Conservation (phyloP, 2,113 vertebrate species). For the Numenius arquata region DNA sequence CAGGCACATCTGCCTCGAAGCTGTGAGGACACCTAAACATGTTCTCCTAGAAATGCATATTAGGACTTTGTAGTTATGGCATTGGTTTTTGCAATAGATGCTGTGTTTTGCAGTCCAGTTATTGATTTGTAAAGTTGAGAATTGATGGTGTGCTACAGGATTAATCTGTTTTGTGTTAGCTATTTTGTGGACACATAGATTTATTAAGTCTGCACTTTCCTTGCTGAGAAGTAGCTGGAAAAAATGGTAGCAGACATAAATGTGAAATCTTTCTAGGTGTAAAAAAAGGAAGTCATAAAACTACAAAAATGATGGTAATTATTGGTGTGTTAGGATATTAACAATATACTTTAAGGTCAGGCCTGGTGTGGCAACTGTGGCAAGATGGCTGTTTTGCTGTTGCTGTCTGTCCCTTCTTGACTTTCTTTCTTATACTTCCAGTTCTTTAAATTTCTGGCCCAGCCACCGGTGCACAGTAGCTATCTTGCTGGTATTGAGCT, state of each 20-base stretch:
- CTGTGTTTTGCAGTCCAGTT: neutral
- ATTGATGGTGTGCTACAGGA: conserved; percentile 1
- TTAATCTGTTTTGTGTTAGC: neutral
- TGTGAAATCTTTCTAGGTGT: neutral
- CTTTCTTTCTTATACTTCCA: neutral
- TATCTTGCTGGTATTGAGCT: neutral
- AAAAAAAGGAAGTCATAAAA: neutral
- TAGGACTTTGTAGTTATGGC: neutral
- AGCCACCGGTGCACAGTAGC: neutral
- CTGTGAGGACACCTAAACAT: neutral
- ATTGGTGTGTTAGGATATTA: neutral
- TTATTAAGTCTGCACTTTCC: neutral
- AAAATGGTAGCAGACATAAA: neutral
- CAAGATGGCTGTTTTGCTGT: neutral
- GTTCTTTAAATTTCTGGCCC: neutral
- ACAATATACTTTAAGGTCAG: neutral
- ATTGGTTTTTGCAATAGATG: neutral
- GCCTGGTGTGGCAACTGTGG: neutral
- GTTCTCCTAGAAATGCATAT: neutral
- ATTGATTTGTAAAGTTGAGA: conserved; percentile 3
- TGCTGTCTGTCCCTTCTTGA: neutral
- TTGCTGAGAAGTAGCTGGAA: neutral
- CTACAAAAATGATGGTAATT: neutral
- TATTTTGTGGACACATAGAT: neutral
- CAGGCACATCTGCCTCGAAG: neutral